Base-by-base conservation (phyloP, 2,888 invertebrate species). In the Chaitophorus viminalis region DNA sequence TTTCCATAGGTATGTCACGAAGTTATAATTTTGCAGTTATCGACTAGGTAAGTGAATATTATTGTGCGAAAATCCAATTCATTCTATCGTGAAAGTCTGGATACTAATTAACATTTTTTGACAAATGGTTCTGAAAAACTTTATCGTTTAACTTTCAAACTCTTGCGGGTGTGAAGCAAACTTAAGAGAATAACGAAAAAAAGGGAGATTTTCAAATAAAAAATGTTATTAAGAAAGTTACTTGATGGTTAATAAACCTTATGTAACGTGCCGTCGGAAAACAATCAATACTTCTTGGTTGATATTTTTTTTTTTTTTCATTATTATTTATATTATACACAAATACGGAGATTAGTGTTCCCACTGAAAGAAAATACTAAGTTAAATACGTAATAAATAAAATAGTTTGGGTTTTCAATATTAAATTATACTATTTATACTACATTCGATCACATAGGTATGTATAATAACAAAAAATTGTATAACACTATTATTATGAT, bases 91-190 rank as follows among this genome's bases (percentile, higher is more conserved):
- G 25, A 29, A 70, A 29, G 46, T 25, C 14, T 29, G 72, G 36
- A 74, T 72, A 36, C 74, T 82, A 82, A 72, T 72, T 72, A 82
- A 82, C 18, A 29, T 74, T 74, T 82, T 82, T 68, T 74, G 82
- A 82, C 82, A 82, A 82, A 82, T 36, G 72, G 72, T 82, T 33
- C n/a, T 18, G 72, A 72, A 33, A 72, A 81, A 81, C 72, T 82
- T 82, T 82, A 82, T 72, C 82, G 82, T 82, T 82, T 74, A 72
- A 82, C 72, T 82, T 72, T 72, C n/a, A n/a, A 82, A 82, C 52
- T 82, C 70, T 82, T 18, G 36, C 52, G 81, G 68, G 46, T 81
- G 81, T 68, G 81, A 81, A 70, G 52, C 18, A 72, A 72, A 82
- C 72, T 82, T 33, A 33, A 82, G 18, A 72, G 82, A 82, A 82